A percentile compares a stretch with the other conserved stretches of the same genome.
Conservation (phyloP, 2,797 vertebrate genomes). For the Petrocephalus sullivani region DNA sequence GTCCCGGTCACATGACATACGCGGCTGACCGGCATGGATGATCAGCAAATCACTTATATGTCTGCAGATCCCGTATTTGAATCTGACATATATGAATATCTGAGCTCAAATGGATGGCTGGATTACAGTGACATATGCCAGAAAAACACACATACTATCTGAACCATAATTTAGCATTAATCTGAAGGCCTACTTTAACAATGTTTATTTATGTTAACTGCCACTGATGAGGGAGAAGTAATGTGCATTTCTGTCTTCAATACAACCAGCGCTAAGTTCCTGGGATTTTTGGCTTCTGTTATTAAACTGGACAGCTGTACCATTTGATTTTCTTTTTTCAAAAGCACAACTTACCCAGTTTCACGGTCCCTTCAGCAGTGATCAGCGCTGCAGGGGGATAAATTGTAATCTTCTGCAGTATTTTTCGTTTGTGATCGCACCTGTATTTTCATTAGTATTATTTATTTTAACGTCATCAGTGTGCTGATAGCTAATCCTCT, state of each 20-base stretch:
- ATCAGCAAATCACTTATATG: slow-evolving; percentile 2
- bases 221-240: neutral
- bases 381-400: neutral
- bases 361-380: neutral
- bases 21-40: slow-evolving; percentile 1
- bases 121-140: neutral
- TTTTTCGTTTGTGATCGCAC: neutral
- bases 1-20: neutral
- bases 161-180: neutral
- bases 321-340: neutral
- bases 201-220: neutral
- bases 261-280: neutral
- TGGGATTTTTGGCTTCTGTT: neutral
- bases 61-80: neutral
- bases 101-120: neutral
- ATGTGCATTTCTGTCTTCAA: neutral
- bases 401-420: neutral
- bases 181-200: neutral
- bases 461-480: neutral
- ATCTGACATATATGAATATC: slow-evolving; percentile 4
- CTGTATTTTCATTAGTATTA: neutral
- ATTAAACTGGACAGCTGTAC: slow-evolving; percentile 8
- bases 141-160: neutral
- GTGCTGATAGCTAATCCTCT: neutral
- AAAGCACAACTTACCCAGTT: neutral